Base-by-base conservation (phyloP, 2,888 invertebrate species). In the Lithophane ornitopus region DNA sequence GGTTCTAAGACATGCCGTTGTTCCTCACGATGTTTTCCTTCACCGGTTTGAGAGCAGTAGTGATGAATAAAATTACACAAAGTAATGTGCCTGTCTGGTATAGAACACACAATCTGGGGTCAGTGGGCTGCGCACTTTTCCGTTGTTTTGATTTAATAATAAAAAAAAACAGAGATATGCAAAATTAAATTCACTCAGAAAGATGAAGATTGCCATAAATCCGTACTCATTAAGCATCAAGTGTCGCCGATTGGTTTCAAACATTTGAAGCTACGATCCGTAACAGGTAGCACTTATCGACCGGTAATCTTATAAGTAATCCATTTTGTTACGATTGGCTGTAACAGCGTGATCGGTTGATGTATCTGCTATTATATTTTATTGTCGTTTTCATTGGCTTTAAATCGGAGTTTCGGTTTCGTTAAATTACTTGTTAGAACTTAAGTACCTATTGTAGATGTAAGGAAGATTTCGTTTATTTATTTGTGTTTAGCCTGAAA, bases 291-390 rank as follows among this genome's bases (percentile, higher is more conserved):
- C 62, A 54, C 41, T 63, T 46, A 16, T 34, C 22, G 8, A 28
- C 9, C 56, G 63, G 61, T 83, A 67, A 81, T 82, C 66, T 73
- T 73, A 46, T 39, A 82, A 77, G 83, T 78, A 78, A 82, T 81
- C 83, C 78, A 46, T 78, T 82, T 72, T 66, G 70, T 78, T 70
- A 46, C 78, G 56, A 70, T 82, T 83, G 69, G 46, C 78, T 54
- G 34, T 82, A 73, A 73, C 56, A 16, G 14, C n/a, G 59, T 52
- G 65, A 82, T 73, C 41, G 61, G 22, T 73, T 67, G 59, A 82
- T 66, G 56, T 81, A 78, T 82, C 49, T 56, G 26, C 56, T 68
- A 68, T 77, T 82, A 65, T 70, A 69, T 78, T 81, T 82, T 72
- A 82, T 61, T 54, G 56, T 7, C 58, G 44, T n/a, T 65, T 70